phyloP scores from a whole-genome alignment of 2,888 invertebrate genomes.

The Mythimna pallens region DNA sequence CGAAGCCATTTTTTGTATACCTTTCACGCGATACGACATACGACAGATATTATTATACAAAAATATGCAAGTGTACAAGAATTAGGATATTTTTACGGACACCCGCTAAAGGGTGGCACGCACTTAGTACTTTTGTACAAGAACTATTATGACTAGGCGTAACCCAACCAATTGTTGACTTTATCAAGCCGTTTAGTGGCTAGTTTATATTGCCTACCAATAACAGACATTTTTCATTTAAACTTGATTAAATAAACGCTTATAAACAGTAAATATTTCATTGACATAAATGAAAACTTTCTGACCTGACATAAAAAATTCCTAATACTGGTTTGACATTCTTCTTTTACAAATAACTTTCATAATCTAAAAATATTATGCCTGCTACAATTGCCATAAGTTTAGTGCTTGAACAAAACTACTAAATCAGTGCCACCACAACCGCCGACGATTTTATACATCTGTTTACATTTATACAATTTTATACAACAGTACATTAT shows the following conservation, averaged over 20 bases:
- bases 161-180: background rate
- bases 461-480: conserved; percentile 66
- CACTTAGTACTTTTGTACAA: conserved; percentile 29
- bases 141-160: conserved; percentile 3
- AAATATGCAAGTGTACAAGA: conserved; percentile 59
- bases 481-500: conserved; percentile 62
- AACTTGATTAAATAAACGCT: conserved; percentile 17
- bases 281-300: conserved; percentile 9
- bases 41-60: conserved; percentile 54
- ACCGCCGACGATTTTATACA: conserved; percentile 50
- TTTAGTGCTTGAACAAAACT: conserved; percentile 41
- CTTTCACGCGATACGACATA: conserved; percentile 46
- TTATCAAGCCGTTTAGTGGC: background rate
- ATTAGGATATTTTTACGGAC: conserved; percentile 42
- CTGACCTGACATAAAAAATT: background rate
- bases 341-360: background rate
- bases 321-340: background rate
- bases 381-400: background rate
- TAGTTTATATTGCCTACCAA: background rate
- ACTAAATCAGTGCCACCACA: conserved; percentile 6
- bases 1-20: conserved; percentile 42
- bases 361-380: background rate
- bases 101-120: conserved; percentile 2
- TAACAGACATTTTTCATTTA: too few relatives aligned
- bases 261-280: conserved; percentile 39